Evolutionary conservation across 30 jellyfish, hydroid and myxozoan species (phyloP).

Genomic region (Aurelia sp.): DNA sequence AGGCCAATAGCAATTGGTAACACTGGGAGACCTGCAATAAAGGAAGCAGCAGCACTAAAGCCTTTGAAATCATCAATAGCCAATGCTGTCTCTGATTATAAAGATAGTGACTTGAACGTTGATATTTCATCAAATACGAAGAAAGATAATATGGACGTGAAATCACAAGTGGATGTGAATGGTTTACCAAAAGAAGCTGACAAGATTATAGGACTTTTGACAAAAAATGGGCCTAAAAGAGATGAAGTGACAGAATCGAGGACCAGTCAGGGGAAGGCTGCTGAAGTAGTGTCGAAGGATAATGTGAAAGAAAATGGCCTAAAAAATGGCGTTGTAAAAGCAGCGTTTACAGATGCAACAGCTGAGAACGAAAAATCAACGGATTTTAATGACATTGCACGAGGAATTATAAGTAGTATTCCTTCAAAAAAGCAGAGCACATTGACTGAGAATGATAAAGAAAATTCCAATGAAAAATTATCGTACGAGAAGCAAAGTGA

Average conservation of each 20-base stretch:
- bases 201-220: too few relatives aligned
- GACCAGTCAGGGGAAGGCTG: neutral
- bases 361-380: neutral
- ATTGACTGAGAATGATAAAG: neutral
- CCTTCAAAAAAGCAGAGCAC: neutral
- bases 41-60: neutral
- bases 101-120: neutral
- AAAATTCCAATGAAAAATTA: neutral
- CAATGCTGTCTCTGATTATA: neutral
- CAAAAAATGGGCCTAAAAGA: too few relatives aligned
- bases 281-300: too few relatives aligned
- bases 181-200: too few relatives aligned
- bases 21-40: neutral
- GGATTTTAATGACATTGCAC: conserved; percentile 36
- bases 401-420: conserved; percentile 9
- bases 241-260: too few relatives aligned
- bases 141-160: neutral
- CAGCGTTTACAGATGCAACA: neutral
- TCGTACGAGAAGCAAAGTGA: neutral
- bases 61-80: neutral
- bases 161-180: too few relatives aligned
- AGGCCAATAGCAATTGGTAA: too few relatives aligned
- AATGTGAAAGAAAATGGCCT: neutral
- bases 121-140: neutral
- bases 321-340: neutral